Evolutionary conservation across 2,888 invertebrate species (phyloP), one percentile per base, ranked within the genome.

Genomic region (Tipula unca): DNA sequence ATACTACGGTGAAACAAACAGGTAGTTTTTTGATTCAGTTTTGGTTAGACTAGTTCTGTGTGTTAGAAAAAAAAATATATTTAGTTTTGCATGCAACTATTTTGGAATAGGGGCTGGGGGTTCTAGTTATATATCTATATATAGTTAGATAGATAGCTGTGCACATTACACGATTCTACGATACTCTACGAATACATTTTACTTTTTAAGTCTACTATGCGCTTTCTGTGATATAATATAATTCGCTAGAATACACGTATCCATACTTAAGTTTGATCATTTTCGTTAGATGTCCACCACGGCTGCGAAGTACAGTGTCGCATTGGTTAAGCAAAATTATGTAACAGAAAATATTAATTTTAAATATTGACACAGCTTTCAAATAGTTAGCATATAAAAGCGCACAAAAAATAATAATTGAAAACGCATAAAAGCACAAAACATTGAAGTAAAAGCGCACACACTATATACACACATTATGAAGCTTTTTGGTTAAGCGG

Each of bases 21-120:
- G 69, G 69, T 69, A 69, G 20, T 69, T 69, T 69, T 25, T 69
- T 69, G 69, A 69, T 69, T 69, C 25, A 25, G 20, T 69, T 69
- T 69, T 13, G 69, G 25, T 69, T 2, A 25, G 69, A 69, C 69
- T 69, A 69, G 10, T 10, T 69, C 8, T 10, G 25, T 69, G 69
- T 69, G 10, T 25, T 25, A 25, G 25, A 69, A 69, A 1, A 69
- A n/a, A 69, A 48, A 13, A 25, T 25, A 54, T n/a, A n/a, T n/a
- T n/a, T n/a, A n/a, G 20, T 83, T 85, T 1, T 42, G 82, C 82
- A 85, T 86, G 85, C 42, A 86, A 85, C 39, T 82, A 85, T 85
- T 86, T 86, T 39, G 48, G 82, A 85, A 82, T 85, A n/a, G 29
- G 39, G 85, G 0, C 10, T 36, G 35, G 4, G 32, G 42, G 29